These are phyloP conservation scores for Zosterops hypoxanthus DNA, from an alignment of 2,113 vertebrate genomes.

Conservation along the genomic window DNA sequence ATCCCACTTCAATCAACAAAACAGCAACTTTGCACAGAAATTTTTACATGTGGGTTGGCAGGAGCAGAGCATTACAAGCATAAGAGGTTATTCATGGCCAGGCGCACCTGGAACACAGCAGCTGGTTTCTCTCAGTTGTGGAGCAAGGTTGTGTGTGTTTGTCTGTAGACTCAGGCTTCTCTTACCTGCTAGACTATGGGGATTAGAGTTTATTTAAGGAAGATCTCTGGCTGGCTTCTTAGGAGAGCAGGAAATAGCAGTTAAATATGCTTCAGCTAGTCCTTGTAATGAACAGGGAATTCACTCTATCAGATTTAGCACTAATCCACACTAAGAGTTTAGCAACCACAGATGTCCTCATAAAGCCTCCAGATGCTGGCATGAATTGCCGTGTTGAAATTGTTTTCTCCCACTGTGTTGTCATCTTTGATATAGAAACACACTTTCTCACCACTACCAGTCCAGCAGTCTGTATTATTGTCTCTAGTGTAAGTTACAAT, in stretches of 20 bases:
- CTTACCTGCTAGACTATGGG: neutral
- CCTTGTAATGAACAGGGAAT: neutral
- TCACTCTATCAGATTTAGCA: neutral
- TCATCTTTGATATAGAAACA: neutral
- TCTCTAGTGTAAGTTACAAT: neutral
- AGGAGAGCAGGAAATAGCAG: neutral
- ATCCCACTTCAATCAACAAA: neutral
- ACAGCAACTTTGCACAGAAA: neutral
- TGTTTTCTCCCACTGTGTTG: neutral
- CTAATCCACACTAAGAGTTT: neutral
- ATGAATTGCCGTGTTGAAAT: neutral
- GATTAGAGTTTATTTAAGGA: constrained; percentile 43
- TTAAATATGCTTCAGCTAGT: neutral
- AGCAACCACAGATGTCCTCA: neutral
- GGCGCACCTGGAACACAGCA: neutral
- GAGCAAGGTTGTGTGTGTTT: neutral
- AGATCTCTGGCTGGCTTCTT: neutral
- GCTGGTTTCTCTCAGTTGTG: neutral
- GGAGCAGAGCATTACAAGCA: neutral
- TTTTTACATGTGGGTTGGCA: neutral
- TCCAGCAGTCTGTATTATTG: neutral
- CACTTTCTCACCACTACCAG: neutral
- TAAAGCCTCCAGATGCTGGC: neutral
- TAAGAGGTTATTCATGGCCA: neutral
- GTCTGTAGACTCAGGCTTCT: neutral